Conservation (phyloP, 2,113 vertebrate genomes). For the Cyphotilapia sp. region DNA sequence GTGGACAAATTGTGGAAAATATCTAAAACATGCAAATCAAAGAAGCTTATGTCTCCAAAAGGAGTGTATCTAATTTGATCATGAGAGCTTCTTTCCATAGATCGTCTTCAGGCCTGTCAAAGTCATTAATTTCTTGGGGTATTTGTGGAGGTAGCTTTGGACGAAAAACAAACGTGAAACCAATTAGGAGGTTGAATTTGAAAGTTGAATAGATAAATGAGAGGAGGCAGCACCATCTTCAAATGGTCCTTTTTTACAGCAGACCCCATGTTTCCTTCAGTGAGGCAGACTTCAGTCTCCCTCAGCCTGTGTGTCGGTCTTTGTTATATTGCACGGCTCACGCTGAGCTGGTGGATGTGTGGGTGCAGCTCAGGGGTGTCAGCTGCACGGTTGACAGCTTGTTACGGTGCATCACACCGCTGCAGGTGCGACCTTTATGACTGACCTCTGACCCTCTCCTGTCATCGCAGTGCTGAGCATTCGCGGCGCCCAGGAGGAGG, state of each 20-base stretch:
- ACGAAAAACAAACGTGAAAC: not conserved
- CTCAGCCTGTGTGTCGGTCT: not conserved
- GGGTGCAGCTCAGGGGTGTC: not conserved
- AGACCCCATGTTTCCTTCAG: not conserved
- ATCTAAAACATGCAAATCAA: not conserved
- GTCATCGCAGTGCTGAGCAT: slow-evolving; percentile 88
- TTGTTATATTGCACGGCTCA: not conserved
- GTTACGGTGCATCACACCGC: slow-evolving; percentile 20
- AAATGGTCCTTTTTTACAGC: not conserved
- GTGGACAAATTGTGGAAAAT: not conserved
- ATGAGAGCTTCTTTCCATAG: not conserved
- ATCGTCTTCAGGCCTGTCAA: not conserved
- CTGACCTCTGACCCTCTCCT: slow-evolving; percentile 50
- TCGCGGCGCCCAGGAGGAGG: slow-evolving; percentile 93
- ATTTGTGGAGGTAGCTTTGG: not conserved
- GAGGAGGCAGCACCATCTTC: not conserved
- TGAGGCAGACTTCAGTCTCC: not conserved
- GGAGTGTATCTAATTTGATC: not conserved
- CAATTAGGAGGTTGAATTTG: not conserved
- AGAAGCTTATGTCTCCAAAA: not conserved
- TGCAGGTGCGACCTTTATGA: slow-evolving; percentile 11
- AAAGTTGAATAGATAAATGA: not conserved
- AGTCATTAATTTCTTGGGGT: not conserved
- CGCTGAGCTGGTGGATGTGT: not conserved
- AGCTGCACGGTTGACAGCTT: slow-evolving; percentile 15